These are phyloP conservation scores for Nineta flava DNA, from an alignment of 2,888 invertebrate species.

Conservation along the genomic window DNA sequence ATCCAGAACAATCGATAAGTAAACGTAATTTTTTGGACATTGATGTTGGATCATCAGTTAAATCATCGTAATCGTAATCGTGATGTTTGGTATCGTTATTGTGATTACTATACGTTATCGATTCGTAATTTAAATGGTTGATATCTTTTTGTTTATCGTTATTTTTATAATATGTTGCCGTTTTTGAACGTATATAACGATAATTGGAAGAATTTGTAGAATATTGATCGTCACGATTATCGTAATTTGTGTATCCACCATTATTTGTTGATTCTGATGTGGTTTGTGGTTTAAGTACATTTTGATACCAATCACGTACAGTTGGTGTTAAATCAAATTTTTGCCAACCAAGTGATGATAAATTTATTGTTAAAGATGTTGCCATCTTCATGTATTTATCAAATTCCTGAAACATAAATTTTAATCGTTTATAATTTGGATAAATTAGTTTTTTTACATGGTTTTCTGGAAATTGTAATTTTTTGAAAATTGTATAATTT, in stretches of 20 bases:
- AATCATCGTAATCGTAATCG: slow-evolving; percentile 1
- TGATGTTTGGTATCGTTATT: background rate
- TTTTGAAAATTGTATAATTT: too few relatives aligned
- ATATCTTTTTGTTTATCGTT: background rate
- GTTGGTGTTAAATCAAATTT: slow-evolving; percentile 69
- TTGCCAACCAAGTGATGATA: slow-evolving; percentile 65
- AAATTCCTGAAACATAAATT: slow-evolving; percentile 31
- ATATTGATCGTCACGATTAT: background rate
- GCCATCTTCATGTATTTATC: slow-evolving; percentile 40
- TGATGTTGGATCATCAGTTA: slow-evolving; percentile 15
- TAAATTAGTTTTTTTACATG: background rate
- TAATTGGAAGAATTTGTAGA: background rate
- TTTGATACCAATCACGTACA: slow-evolving; percentile 54
- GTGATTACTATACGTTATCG: background rate
- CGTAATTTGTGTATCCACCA: background rate
- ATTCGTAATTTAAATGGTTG: slow-evolving; percentile 1
- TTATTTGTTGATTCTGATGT: background rate
- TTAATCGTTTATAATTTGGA: slow-evolving; percentile 6
- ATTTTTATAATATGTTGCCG: background rate
- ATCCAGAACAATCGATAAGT: slow-evolving; percentile 73
- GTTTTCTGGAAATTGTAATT: too few relatives aligned
- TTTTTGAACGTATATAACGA: background rate
- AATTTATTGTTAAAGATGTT: slow-evolving; percentile 38
- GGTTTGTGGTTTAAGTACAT: slow-evolving; percentile 1
- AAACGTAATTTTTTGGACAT: slow-evolving; percentile 44